Conservation (phyloP, 2,888 invertebrate genomes). For the Melanchra persicariae region DNA sequence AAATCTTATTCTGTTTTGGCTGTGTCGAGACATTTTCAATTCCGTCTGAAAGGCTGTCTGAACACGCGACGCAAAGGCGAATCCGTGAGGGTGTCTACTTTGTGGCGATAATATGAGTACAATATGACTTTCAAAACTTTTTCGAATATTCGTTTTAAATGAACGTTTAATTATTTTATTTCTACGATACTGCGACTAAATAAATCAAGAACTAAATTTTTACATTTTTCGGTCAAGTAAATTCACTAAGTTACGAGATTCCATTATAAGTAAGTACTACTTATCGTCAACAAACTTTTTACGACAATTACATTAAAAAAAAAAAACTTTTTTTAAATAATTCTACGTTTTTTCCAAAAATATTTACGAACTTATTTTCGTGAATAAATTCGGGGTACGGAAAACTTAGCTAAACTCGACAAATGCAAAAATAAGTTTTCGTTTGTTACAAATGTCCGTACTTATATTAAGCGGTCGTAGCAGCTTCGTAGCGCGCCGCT, state of each 20-base stretch:
- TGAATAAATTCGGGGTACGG: neutral
- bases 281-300: slow-evolving; percentile 24
- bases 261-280: too few species aligned
- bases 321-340: too few species aligned
- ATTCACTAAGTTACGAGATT: slow-evolving; percentile 13
- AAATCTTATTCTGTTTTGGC: slow-evolving; percentile 15
- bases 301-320: too few species aligned
- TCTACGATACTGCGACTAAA: neutral
- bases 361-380: neutral
- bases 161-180: neutral
- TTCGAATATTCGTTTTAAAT: slow-evolving; percentile 19
- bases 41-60: slow-evolving; percentile 28
- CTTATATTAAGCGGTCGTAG: slow-evolving; percentile 57
- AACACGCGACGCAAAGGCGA: slow-evolving; percentile 24
- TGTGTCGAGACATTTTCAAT: slow-evolving; percentile 32
- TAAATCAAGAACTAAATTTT: neutral
- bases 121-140: slow-evolving; percentile 18
- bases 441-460: slow-evolving; percentile 16
- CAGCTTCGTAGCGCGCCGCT: slow-evolving; percentile 74
- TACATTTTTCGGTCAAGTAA: slow-evolving; percentile 2
- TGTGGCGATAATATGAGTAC: slow-evolving; percentile 15
- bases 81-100: slow-evolving; percentile 1
- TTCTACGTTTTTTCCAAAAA: neutral
- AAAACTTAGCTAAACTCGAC: neutral
- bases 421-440: slow-evolving; percentile 21